These are phyloP conservation scores for Monarcha castaneiventris DNA, from an alignment of 2,113 vertebrate species.

Conservation along the genomic window DNA sequence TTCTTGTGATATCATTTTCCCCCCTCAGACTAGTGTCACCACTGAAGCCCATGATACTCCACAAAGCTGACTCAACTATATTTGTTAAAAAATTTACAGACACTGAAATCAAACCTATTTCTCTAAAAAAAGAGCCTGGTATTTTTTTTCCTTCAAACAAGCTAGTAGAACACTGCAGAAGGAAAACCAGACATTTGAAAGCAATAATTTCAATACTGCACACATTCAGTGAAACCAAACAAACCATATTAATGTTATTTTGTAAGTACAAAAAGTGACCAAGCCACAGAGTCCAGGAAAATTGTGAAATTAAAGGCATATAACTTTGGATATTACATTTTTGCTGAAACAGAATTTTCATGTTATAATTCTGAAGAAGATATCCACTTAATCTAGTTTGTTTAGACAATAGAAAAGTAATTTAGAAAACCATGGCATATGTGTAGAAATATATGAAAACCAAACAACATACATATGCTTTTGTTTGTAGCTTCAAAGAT, in stretches of 20 bases:
- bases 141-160: background rate
- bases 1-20: constrained; percentile 58
- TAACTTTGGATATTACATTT: background rate
- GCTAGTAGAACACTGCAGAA: background rate
- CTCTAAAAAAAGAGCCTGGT: background rate
- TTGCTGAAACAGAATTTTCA: background rate
- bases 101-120: background rate
- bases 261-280: background rate
- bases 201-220: background rate
- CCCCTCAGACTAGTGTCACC: background rate
- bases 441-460: background rate
- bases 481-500: background rate
- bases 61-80: background rate
- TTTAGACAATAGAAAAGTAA: background rate
- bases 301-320: background rate
- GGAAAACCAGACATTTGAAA: background rate
- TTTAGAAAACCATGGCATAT: background rate
- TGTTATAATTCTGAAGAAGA: background rate
- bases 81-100: background rate
- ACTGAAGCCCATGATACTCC: background rate
- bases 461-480: background rate
- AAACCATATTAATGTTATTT: background rate
- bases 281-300: background rate
- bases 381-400: background rate
- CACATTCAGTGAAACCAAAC: background rate